phyloP scores from a whole-genome alignment of 2,113 vertebrate species.

The Macrotus californicus region DNA sequence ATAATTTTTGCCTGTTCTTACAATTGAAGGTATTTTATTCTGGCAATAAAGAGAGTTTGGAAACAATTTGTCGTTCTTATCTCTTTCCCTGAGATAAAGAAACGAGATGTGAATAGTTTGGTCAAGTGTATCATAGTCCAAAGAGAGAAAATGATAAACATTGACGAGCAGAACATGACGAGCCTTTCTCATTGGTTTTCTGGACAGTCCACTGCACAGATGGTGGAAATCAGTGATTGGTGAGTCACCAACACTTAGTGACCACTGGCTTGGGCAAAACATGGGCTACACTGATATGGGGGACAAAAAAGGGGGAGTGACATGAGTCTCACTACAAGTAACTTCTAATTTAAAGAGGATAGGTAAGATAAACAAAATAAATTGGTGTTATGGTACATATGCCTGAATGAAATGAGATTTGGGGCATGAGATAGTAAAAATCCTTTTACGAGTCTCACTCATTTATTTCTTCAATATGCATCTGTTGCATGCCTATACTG shows the following conservation, averaged over 20 bases:
- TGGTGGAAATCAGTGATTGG: background rate
- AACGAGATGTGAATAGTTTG: background rate
- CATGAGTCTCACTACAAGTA: background rate
- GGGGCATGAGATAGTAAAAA: background rate
- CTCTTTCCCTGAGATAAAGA: background rate
- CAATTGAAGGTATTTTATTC: slow-evolving; percentile 42
- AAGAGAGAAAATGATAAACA: background rate
- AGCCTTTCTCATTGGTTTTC: background rate
- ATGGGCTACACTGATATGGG: background rate
- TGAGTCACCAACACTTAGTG: background rate
- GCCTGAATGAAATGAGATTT: background rate
- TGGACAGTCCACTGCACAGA: background rate
- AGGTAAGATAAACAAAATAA: background rate
- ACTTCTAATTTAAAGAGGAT: background rate
- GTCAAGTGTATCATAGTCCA: background rate
- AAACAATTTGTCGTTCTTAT: background rate
- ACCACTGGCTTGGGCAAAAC: background rate
- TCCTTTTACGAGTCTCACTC: background rate
- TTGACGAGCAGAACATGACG: background rate
- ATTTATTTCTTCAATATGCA: background rate
- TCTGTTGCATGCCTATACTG: background rate
- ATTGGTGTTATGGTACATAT: background rate
- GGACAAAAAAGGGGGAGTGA: background rate
- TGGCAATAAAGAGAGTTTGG: background rate
- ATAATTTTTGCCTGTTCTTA: slow-evolving; percentile 71